phyloP scores from a whole-genome alignment of 2,797 vertebrate species.

The Sorex maritimensis region DNA sequence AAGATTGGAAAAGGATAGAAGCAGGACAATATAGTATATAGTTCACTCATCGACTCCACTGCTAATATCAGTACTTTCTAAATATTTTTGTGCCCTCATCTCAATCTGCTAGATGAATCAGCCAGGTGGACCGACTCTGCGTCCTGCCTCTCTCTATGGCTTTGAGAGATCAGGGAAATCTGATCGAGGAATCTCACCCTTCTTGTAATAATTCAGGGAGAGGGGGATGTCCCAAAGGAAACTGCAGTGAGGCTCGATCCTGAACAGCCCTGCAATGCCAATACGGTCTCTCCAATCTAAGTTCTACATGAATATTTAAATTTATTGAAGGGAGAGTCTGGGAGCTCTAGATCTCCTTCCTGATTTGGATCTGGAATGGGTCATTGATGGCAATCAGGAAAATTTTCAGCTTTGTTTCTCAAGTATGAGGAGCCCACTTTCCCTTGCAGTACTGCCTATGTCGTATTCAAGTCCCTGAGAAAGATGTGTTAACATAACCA shows the following conservation, averaged over 20 bases:
- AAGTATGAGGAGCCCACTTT: neutral
- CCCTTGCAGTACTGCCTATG: neutral
- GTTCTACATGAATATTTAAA: neutral
- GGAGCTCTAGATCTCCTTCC: neutral
- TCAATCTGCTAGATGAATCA: neutral
- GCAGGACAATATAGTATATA: neutral
- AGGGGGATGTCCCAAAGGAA: neutral
- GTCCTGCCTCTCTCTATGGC: neutral
- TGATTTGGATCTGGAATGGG: neutral
- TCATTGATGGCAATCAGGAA: neutral
- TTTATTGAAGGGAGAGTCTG: neutral
- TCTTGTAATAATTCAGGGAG: neutral
- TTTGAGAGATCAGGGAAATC: neutral
- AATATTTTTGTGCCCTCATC: neutral
- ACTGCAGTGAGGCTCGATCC: neutral
- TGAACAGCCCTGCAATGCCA: neutral
- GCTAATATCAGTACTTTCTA: neutral
- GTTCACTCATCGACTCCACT: neutral
- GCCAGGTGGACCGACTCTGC: no score
- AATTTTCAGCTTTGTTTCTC: neutral
- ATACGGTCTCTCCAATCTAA: neutral
- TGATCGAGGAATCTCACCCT: neutral
- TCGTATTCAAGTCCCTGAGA: neutral
- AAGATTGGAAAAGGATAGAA: neutral
- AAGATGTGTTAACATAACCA: neutral